Base-by-base conservation (phyloP, 2,113 vertebrate genomes). In the Podocnemis expansa region DNA sequence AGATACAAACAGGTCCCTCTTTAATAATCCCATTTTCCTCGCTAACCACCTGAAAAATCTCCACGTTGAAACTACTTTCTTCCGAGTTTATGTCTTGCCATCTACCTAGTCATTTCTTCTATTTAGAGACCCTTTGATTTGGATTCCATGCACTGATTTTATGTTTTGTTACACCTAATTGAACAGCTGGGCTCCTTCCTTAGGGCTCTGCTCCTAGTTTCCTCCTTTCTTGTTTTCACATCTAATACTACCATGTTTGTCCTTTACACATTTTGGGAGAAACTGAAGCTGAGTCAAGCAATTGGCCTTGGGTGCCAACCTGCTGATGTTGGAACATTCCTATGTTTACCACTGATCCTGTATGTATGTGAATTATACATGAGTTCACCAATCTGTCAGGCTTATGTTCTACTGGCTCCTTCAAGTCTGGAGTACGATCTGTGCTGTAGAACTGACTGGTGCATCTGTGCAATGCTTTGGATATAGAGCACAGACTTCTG, bases 41-140 rank as follows among this genome's bases (percentile, higher is more conserved):
- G 29, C 17, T 45, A 11, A 13, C 2, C 45, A 3, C 5, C 43
- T 0, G n/a, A 0, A 17, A 5, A 43, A 12, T 4, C 31, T 8
- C 7, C 38, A 22, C 56, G 1, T 0, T 10, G 56, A 2, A 3
- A 4, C 2, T 41, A 4, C 1, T 16, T 25, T 38, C 2, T 12
- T 0, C 14, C 29, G 0, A 1, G 6, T 49, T 58, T 29, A 19
- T 17, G 0, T 43, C 70, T 70, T 4, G 31, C 17, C 54, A 25
- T 58, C 29, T 58, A 58, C n/a, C n/a, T 70, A 2, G 51, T 21
- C 3, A 8, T 3, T 8, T 4, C 54, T 56, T 8, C 54, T 11
- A 38, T 3, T 2, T 22, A 1, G 0, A 47, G n/a, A 55, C 34
- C 22, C 14, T 80, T 55, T 41, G n/a, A 55, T 27, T 5, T 31